A percentile compares a stretch with the other conserved stretches of the same genome.
These are phyloP conservation scores for Lasioglossum calceatum DNA, from an alignment of 2,888 invertebrate species.

Conservation along the genomic window DNA sequence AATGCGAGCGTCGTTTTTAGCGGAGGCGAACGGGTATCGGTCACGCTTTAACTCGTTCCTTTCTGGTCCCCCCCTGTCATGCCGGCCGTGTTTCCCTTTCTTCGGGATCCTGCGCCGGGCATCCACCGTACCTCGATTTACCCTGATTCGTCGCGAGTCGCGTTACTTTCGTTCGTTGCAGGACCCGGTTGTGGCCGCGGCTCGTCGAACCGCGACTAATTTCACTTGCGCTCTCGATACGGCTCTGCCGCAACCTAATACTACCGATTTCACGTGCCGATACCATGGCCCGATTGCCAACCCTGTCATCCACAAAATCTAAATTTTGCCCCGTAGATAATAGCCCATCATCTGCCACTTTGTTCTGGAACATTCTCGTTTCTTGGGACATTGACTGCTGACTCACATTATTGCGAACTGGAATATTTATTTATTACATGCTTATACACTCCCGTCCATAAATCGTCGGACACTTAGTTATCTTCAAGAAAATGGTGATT, in stretches of 20 bases:
- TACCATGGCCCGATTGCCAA: conserved; percentile 3
- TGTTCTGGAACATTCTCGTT: not conserved
- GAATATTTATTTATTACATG: too few relatives aligned
- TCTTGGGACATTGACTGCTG: not conserved
- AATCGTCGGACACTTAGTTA: too few relatives aligned
- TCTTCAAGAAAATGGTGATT: too few relatives aligned
- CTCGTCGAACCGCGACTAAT: conserved; percentile 73
- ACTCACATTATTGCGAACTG: not conserved
- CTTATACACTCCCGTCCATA: too few relatives aligned
- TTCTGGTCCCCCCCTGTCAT: not conserved
- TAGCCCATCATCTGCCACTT: not conserved
- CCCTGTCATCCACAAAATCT: not conserved
- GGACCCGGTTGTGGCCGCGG: conserved; percentile 51
- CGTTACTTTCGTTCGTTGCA: conserved; percentile 67
- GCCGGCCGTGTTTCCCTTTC: conserved; percentile 34
- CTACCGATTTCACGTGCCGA: conserved; percentile 46
- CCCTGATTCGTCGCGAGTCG: conserved; percentile 63
- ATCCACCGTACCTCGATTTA: conserved; percentile 55
- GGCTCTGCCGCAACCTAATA: conserved; percentile 54
- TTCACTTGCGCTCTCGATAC: conserved; percentile 73
- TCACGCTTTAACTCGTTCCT: conserved; percentile 21
- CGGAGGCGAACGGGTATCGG: not conserved
- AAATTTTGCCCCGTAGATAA: not conserved
- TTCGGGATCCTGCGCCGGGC: conserved; percentile 35
- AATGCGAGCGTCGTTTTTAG: conserved; percentile 50